These are phyloP conservation scores for Prionace glauca DNA, from an alignment of 2,797 vertebrate species.

Conservation along the genomic window DNA sequence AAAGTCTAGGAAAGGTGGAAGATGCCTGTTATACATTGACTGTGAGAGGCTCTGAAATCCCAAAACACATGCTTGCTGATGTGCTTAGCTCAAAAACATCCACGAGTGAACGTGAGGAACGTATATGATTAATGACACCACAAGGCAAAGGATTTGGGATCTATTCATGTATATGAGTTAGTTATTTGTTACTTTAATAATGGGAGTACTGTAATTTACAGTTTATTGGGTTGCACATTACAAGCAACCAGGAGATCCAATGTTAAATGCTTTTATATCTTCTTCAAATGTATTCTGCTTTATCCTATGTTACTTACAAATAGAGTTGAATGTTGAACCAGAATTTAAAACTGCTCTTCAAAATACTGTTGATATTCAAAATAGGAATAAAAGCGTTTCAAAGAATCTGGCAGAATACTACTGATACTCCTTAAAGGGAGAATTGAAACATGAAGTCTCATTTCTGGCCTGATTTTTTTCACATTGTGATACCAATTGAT, in stretches of 20 bases:
- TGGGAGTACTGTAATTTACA: neutral
- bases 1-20: constrained; percentile 95
- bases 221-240: neutral
- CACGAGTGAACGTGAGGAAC: constrained; percentile 82
- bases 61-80: constrained; percentile 93
- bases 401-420: neutral
- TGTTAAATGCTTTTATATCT: neutral
- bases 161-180: neutral
- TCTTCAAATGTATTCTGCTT: neutral
- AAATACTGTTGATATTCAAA: neutral
- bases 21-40: constrained; percentile 87
- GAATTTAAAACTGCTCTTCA: neutral
- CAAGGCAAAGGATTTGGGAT: neutral
- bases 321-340: neutral
- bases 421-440: neutral
- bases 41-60: constrained; percentile 92
- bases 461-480: neutral
- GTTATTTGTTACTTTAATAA: constrained; percentile 7
- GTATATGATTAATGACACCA: constrained; percentile 48
- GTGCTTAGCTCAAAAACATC: constrained; percentile 79
- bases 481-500: neutral
- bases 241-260: neutral
- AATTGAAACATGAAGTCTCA: neutral
- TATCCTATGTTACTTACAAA: neutral
- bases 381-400: neutral